Evolutionary conservation across 2,113 vertebrate species (phyloP).

Genomic region (Podarcis cretensis): DNA sequence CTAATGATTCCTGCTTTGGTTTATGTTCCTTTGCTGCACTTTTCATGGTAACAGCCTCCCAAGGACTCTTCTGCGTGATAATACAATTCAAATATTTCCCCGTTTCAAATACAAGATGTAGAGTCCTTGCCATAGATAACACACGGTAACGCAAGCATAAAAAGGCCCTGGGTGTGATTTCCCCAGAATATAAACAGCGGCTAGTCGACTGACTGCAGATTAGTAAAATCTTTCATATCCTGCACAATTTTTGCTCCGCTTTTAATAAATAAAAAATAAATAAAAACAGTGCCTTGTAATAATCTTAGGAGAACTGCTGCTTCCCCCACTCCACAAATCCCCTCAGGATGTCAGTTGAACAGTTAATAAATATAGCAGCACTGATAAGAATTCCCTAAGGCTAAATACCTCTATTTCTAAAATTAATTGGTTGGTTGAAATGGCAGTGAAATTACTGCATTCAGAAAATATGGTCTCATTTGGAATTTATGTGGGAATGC

Average conservation of each 20-base stretch:
- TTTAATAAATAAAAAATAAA: slow-evolving; percentile 53
- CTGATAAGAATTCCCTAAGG: slow-evolving; percentile 45
- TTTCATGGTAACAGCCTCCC: slow-evolving; percentile 51
- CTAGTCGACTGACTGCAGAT: slow-evolving; percentile 46
- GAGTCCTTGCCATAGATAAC: slow-evolving; percentile 54
- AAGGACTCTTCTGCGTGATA: slow-evolving; percentile 32
- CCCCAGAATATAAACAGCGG: slow-evolving; percentile 51
- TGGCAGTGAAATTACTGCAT: slow-evolving; percentile 21
- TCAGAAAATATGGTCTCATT: slow-evolving; percentile 46
- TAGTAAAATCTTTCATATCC: slow-evolving; percentile 53
- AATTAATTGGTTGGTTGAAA: slow-evolving; percentile 65
- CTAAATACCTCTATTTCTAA: slow-evolving; percentile 56
- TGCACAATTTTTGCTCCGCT: slow-evolving; percentile 40
- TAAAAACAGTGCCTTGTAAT: slow-evolving; percentile 36
- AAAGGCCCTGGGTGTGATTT: slow-evolving; percentile 40
- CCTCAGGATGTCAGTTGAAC: slow-evolving; percentile 33
- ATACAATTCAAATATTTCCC: slow-evolving; percentile 56
- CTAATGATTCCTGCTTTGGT: too few relatives aligned
- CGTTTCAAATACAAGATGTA: slow-evolving; percentile 41
- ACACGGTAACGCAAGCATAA: slow-evolving; percentile 46
- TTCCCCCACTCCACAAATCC: not conserved
- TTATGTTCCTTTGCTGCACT: slow-evolving; percentile 62
- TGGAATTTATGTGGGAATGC: slow-evolving; percentile 35
- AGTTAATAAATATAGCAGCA: slow-evolving; percentile 53
- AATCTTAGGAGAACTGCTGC: slow-evolving; percentile 20